phyloP scores from a whole-genome alignment of 2,797 vertebrate species.

The Hipposideros larvatus region DNA sequence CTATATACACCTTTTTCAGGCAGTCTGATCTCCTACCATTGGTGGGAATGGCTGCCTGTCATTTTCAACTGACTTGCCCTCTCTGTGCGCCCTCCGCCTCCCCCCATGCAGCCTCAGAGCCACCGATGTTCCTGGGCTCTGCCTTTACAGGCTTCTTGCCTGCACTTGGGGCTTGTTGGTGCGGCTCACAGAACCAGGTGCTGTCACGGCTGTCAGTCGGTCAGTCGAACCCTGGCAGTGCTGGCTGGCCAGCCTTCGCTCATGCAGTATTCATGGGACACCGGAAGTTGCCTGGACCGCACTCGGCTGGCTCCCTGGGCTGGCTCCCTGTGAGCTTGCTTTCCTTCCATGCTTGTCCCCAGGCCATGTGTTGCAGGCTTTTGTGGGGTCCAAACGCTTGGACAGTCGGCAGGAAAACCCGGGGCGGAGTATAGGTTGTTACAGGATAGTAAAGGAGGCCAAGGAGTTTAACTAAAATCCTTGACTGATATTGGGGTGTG shows the following conservation, averaged over 20 bases:
- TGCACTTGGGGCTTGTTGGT: not conserved
- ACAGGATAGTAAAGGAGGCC: not conserved
- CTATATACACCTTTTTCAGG: not conserved
- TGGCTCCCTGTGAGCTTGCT: not conserved
- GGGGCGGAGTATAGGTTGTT: not conserved
- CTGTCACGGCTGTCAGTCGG: not conserved
- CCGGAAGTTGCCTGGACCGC: not conserved
- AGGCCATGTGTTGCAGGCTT: not conserved
- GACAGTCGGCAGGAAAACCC: not conserved
- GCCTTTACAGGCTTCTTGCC: not conserved
- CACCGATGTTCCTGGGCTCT: not conserved
- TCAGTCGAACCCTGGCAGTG: not conserved
- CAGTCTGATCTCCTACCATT: not conserved
- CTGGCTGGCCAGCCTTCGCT: not conserved
- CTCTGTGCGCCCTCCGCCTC: not conserved
- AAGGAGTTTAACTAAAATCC: conserved; percentile 15
- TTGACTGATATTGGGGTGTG: not conserved
- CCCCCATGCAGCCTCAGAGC: not conserved
- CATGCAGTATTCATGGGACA: not conserved
- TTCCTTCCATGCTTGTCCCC: not conserved
- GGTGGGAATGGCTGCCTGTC: not conserved
- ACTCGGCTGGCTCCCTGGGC: not conserved
- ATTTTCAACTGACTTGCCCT: not conserved
- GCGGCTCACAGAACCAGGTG: not conserved
- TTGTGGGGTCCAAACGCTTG: not conserved